These are phyloP conservation scores for Cordilura impudica DNA, from an alignment of 2,888 invertebrate species.

Conservation along the genomic window DNA sequence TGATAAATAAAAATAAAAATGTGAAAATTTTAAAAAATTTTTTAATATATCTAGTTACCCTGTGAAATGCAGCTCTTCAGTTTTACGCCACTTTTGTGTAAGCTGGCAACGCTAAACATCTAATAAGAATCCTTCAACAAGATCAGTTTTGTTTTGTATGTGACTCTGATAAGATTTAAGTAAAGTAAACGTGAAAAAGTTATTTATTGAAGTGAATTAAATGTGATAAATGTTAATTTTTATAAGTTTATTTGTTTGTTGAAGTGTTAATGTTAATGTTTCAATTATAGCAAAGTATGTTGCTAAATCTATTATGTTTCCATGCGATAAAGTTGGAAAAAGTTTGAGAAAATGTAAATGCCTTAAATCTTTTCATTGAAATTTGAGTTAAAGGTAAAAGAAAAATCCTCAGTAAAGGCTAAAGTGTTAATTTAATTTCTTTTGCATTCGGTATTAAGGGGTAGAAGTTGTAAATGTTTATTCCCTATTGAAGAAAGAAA, in stretches of 20 bases:
- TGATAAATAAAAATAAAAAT: conserved; percentile 37
- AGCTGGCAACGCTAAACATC: neutral
- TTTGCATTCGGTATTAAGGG: too few relatives aligned
- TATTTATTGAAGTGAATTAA: neutral
- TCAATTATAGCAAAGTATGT: too few relatives aligned
- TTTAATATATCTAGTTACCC: neutral
- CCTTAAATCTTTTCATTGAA: neutral
- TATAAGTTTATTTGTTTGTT: neutral
- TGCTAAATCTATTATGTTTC: too few relatives aligned
- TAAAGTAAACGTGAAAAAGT: neutral
- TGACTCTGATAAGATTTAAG: neutral
- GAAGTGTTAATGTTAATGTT: too few relatives aligned
- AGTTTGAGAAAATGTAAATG: neutral
- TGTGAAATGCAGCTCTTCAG: neutral
- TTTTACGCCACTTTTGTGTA: neutral
- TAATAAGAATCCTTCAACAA: neutral
- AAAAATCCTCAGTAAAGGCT: neutral
- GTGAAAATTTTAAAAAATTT: conserved; percentile 22
- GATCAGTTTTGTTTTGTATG: neutral
- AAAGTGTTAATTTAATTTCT: too few relatives aligned
- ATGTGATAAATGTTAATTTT: neutral
- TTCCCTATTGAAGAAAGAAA: too few relatives aligned
- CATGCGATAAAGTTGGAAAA: too few relatives aligned
- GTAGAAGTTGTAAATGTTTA: too few relatives aligned
- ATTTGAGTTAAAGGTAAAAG: neutral